Evolutionary conservation across 2,888 invertebrate genomes (phyloP).

Genomic region (Caenorhabditis macrosperma): DNA sequence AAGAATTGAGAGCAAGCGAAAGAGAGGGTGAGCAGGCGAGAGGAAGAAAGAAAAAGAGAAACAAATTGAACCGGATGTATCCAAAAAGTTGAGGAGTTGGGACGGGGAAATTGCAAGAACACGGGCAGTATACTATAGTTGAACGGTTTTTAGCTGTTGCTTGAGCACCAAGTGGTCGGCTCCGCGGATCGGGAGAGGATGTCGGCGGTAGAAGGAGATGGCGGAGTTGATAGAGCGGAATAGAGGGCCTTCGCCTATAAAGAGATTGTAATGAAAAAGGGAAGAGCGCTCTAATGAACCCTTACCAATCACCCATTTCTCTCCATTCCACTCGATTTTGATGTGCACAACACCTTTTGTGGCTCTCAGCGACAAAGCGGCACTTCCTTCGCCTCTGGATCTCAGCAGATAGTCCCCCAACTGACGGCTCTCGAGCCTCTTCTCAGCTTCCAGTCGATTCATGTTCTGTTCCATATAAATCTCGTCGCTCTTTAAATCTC

Average conservation of each 20-base stretch:
- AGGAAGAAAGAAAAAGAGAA: not conserved
- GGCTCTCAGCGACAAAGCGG: slow-evolving; percentile 72
- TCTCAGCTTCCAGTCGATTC: slow-evolving; percentile 77
- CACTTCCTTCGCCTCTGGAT: slow-evolving; percentile 66
- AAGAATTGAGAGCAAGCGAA: slow-evolving; percentile 9
- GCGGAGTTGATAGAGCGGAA: slow-evolving; percentile 72
- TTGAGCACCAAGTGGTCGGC: slow-evolving; percentile 76
- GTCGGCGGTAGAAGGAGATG: slow-evolving; percentile 72
- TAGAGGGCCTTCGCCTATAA: slow-evolving; percentile 72
- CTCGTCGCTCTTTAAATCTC: slow-evolving; percentile 48
- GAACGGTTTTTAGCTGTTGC: slow-evolving; percentile 45
- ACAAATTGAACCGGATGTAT: slow-evolving; percentile 4
- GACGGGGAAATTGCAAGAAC: slow-evolving; percentile 12
- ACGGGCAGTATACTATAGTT: slow-evolving; percentile 2
- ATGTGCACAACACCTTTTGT: slow-evolving; percentile 75
- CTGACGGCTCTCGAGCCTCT: slow-evolving; percentile 64
- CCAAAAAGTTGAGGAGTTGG: not conserved
- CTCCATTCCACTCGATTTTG: slow-evolving; percentile 74
- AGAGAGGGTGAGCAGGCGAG: slow-evolving; percentile 11
- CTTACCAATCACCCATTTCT: slow-evolving; percentile 75
- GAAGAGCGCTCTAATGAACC: not conserved
- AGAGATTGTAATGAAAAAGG: not conserved
- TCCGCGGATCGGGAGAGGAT: slow-evolving; percentile 77
- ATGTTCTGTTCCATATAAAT: slow-evolving; percentile 64
- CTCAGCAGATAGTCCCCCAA: slow-evolving; percentile 75